Evolutionary conservation across 2,888 invertebrate genomes (phyloP).

Genomic region (Alcis repandata): DNA sequence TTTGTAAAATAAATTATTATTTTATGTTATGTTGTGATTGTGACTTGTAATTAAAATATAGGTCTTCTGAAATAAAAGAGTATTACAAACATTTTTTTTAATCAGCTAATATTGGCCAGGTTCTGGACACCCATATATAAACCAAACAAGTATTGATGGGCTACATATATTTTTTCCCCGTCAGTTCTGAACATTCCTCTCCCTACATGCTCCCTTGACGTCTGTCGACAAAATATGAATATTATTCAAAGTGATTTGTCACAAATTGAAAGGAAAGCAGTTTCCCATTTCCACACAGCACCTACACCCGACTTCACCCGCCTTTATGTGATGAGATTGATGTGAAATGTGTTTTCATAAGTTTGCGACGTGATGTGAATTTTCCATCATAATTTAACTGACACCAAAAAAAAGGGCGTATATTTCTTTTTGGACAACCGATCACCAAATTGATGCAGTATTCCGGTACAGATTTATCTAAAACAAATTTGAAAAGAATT

Average conservation of each 20-base stretch:
- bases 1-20: too few species aligned
- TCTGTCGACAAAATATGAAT: conserved; percentile 64
- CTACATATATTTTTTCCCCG: neutral
- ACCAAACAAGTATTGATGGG: too few species aligned
- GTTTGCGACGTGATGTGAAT: neutral
- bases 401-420: neutral
- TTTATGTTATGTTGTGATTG: too few species aligned
- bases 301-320: neutral
- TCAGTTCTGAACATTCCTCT: conserved; percentile 11
- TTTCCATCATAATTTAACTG: neutral
- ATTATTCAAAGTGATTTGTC: conserved; percentile 78
- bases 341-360: conserved; percentile 16
- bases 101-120: too few species aligned
- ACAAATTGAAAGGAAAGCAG: conserved; percentile 64
- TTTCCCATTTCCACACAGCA: conserved; percentile 11
- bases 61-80: too few species aligned
- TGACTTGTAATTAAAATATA: too few species aligned
- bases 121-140: too few species aligned
- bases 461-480: too few species aligned
- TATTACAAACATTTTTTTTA: too few species aligned
- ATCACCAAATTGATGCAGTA: too few species aligned
- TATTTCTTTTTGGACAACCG: neutral
- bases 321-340: conserved; percentile 19
- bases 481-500: too few species aligned
- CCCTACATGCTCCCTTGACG: conserved; percentile 41